phyloP scores from a whole-genome alignment of 2,113 vertebrate genomes.

The Rhadina sibilatrix region DNA sequence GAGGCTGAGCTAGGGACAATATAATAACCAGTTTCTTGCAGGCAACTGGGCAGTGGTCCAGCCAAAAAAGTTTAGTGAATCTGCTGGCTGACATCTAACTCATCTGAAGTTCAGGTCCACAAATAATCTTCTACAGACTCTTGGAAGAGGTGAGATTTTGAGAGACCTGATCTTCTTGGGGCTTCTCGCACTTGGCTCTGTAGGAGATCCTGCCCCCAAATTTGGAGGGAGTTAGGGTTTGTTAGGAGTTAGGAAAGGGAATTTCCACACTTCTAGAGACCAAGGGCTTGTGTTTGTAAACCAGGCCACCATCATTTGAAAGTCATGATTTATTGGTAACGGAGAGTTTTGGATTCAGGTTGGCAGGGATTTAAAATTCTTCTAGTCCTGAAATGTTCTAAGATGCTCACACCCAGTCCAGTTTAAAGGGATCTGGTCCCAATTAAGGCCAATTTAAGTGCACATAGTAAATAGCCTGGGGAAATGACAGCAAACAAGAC shows the following conservation, averaged over 20 bases:
- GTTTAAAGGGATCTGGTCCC: neutral
- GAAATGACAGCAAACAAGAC: neutral
- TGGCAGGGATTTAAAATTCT: neutral
- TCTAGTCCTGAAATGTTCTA: neutral
- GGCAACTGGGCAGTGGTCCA: neutral
- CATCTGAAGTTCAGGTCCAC: neutral
- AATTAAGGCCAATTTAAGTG: neutral
- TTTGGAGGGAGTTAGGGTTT: neutral
- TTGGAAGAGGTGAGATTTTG: neutral
- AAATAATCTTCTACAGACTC: neutral
- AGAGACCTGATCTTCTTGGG: neutral
- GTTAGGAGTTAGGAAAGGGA: neutral
- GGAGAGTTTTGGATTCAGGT: neutral
- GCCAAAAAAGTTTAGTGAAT: neutral
- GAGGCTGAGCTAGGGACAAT: neutral
- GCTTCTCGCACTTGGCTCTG: neutral
- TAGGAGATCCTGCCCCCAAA: neutral
- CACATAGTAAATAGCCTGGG: neutral
- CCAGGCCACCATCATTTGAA: neutral
- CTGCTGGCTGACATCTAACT: neutral
- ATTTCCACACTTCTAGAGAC: neutral
- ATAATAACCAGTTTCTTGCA: constrained; percentile 41
- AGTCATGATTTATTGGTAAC: neutral
- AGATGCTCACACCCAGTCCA: neutral
- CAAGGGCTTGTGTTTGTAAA: neutral